Evolutionary conservation across 2,888 invertebrate genomes (phyloP), one percentile per base, ranked within the genome.

Genomic region (Orchesellides sinensis): DNA sequence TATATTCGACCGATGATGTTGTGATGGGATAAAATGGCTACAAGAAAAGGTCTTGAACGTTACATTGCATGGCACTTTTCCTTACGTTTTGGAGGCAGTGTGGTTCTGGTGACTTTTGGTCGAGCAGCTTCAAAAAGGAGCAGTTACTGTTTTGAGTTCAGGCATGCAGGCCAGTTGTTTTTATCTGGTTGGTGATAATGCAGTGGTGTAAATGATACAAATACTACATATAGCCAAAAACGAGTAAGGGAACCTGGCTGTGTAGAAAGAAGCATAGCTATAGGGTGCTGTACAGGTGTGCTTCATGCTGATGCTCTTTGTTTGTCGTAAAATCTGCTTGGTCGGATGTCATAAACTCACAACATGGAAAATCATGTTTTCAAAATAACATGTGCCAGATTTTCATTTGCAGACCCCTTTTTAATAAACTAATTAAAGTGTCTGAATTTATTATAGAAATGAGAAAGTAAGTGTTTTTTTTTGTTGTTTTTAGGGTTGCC

Each of bases 401-500:
- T n/a, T n/a, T n/a, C n/a, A n/a, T n/a, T n/a, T n/a, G n/a, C n/a
- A n/a, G n/a, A n/a, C n/a, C n/a, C n/a, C n/a, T n/a, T n/a, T n/a
- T n/a, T n/a, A n/a, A n/a, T n/a, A n/a, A n/a, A n/a, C n/a, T n/a
- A n/a, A n/a, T n/a, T n/a, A n/a, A n/a, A n/a, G n/a, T n/a, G n/a
- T n/a, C n/a, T n/a, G n/a, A n/a, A n/a, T n/a, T n/a, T n/a, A n/a
- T n/a, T n/a, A n/a, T n/a, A n/a, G n/a, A n/a, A n/a, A n/a, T n/a
- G n/a, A n/a, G n/a, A n/a, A n/a, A n/a, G n/a, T n/a, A n/a, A n/a
- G n/a, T n/a, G n/a, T n/a, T n/a, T n/a, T n/a, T n/a, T n/a, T n/a
- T n/a, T n/a, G n/a, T n/a, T n/a, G n/a, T n/a, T 40, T 77, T 10
- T 65, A 87, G 88, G 88, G 83, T 82, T 86, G 84, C 86, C 87